Conservation (phyloP, 2,113 vertebrate genomes). For the Entomyzon cyanotis region DNA sequence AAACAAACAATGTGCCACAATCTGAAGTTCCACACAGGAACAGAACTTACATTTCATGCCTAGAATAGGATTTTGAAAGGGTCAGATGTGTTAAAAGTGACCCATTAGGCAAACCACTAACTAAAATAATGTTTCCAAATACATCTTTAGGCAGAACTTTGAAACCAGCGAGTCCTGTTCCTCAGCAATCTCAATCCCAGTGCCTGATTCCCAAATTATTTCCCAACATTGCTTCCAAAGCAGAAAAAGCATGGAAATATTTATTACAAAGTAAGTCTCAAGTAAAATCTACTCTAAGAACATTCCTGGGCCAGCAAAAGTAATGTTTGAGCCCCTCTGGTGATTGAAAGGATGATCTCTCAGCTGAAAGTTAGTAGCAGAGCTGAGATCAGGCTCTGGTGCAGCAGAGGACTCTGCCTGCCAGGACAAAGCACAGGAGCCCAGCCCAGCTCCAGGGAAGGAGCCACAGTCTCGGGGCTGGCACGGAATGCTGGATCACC, state of each 20-base stretch:
- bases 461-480: not conserved
- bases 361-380: not conserved
- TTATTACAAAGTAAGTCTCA: not conserved
- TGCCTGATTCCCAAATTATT: not conserved
- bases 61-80: not conserved
- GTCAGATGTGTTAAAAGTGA: not conserved
- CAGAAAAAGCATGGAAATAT: not conserved
- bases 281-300: not conserved
- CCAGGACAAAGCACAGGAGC: not conserved
- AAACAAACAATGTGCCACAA: not conserved
- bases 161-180: not conserved
- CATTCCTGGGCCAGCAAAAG: not conserved
- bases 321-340: not conserved
- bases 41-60: not conserved
- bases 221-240: not conserved
- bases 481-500: not conserved
- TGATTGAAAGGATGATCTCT: not conserved
- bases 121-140: not conserved
- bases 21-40: not conserved
- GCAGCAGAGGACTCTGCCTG: not conserved
- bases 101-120: not conserved
- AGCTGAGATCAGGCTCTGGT: not conserved
- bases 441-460: not conserved
- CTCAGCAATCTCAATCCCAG: not conserved
- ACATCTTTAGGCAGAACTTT: not conserved